A percentile compares a stretch with the other conserved stretches of the same genome.
These are phyloP conservation scores for Ceyx margarethae DNA, from an alignment of 2,113 vertebrate species.

Conservation along the genomic window DNA sequence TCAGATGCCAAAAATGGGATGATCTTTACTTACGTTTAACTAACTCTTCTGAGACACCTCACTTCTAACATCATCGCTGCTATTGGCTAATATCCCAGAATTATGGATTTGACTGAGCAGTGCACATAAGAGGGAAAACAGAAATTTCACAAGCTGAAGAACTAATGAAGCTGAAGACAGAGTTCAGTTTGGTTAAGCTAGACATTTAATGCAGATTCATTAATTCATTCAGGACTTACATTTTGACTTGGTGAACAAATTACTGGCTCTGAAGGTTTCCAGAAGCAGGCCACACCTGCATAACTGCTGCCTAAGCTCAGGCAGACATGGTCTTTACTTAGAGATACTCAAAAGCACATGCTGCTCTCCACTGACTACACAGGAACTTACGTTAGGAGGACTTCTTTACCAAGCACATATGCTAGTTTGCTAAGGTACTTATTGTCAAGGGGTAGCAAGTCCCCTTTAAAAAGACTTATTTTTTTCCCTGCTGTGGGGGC, in stretches of 20 bases:
- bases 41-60: neutral
- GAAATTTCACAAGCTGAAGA: neutral
- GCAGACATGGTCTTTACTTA: neutral
- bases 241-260: neutral
- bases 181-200: neutral
- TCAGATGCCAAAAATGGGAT: neutral
- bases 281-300: neutral
- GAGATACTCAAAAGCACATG: neutral
- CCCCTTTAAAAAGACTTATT: too few relatives aligned
- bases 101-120: neutral
- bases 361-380: neutral
- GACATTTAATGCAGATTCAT: neutral
- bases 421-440: neutral
- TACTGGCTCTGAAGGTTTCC: neutral
- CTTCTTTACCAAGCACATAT: neutral
- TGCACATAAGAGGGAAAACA: neutral
- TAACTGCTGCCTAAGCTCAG: neutral
- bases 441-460: too few relatives aligned
- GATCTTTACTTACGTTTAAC: neutral
- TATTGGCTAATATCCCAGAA: neutral
- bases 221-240: neutral
- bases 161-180: neutral
- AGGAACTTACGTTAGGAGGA: neutral
- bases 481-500: too few relatives aligned
- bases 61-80: neutral